Evolutionary conservation across 2,888 invertebrate genomes (phyloP).

Genomic region (Drosophila bunnanda): DNA sequence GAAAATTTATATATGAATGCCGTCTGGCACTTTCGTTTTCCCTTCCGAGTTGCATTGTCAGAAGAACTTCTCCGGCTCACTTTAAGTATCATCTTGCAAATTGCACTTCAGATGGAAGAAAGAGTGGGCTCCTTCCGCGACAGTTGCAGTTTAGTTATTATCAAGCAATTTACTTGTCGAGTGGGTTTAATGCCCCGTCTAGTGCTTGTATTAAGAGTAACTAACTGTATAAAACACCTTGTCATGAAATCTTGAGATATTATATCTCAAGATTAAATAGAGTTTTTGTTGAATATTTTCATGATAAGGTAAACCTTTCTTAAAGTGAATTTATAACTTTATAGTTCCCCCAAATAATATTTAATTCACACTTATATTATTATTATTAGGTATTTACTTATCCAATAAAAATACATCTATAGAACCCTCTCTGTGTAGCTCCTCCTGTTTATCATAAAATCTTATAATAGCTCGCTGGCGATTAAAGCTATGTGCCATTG

Average conservation of each 20-base stretch:
- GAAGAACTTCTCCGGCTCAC: slow-evolving; percentile 37
- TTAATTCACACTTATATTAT: no score
- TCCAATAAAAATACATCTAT: not conserved
- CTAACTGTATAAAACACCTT: slow-evolving; percentile 11
- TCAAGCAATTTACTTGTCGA: slow-evolving; percentile 60
- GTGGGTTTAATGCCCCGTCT: slow-evolving; percentile 52
- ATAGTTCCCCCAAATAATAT: not conserved
- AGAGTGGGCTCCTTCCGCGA: slow-evolving; percentile 55
- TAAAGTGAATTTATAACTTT: no score
- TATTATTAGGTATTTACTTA: not conserved
- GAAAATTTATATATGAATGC: slow-evolving; percentile 22
- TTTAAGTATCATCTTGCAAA: slow-evolving; percentile 61
- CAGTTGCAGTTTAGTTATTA: slow-evolving; percentile 56
- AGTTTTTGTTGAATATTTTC: not conserved
- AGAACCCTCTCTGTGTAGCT: not conserved
- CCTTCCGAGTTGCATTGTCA: slow-evolving; percentile 54
- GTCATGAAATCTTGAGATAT: slow-evolving; percentile 29
- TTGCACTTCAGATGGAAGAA: slow-evolving; percentile 53
- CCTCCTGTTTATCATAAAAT: slow-evolving; percentile 50
- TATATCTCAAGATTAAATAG: slow-evolving; percentile 29
- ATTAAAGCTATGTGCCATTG: slow-evolving; percentile 59
- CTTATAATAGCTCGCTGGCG: slow-evolving; percentile 27
- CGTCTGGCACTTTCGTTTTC: slow-evolving; percentile 56
- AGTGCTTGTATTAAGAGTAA: slow-evolving; percentile 45
- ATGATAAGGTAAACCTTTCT: no score